Conservation (phyloP, 2,113 vertebrate species). For the Austrofundulus limnaeus region DNA sequence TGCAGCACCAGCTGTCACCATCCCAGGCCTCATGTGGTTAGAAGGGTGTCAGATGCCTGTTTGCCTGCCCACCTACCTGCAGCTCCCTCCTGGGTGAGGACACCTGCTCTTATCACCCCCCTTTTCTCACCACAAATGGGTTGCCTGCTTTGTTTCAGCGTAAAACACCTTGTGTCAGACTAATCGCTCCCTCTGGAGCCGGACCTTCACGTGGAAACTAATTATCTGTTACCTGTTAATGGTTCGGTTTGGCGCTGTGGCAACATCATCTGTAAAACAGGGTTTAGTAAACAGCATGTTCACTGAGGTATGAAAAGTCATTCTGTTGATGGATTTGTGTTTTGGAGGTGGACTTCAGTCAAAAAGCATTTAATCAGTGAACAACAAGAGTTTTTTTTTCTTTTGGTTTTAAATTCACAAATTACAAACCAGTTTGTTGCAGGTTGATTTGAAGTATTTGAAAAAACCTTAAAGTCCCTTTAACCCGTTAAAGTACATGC, state of each 20-base stretch:
- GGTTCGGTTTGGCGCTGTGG: slow-evolving; percentile 35
- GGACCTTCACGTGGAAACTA: slow-evolving; percentile 52
- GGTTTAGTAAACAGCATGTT: slow-evolving; percentile 43
- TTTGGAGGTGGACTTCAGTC: slow-evolving; percentile 10
- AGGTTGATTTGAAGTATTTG: background rate
- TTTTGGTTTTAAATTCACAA: background rate
- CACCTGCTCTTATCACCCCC: slow-evolving; percentile 36
- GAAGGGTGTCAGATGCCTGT: slow-evolving; percentile 61
- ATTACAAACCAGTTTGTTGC: background rate
- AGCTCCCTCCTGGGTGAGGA: slow-evolving; percentile 36
- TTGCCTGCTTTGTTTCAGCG: slow-evolving; percentile 20
- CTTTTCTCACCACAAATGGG: slow-evolving; percentile 41
- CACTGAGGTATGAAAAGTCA: slow-evolving; percentile 23
- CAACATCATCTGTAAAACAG: slow-evolving; percentile 38
- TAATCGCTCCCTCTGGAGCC: slow-evolving; percentile 52
- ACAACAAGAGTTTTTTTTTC: too few relatives aligned
- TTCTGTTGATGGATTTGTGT: slow-evolving; percentile 17
- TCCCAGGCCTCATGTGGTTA: slow-evolving; percentile 44
- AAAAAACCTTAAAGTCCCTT: too few relatives aligned
- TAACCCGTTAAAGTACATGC: too few relatives aligned
- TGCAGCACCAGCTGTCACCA: slow-evolving; percentile 54
- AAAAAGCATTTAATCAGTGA: background rate
- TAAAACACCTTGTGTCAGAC: slow-evolving; percentile 48
- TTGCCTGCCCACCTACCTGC: slow-evolving; percentile 27
- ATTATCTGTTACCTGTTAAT: slow-evolving; percentile 56